These are phyloP conservation scores for Emys orbicularis DNA, from an alignment of 2,797 vertebrate genomes.

Conservation along the genomic window DNA sequence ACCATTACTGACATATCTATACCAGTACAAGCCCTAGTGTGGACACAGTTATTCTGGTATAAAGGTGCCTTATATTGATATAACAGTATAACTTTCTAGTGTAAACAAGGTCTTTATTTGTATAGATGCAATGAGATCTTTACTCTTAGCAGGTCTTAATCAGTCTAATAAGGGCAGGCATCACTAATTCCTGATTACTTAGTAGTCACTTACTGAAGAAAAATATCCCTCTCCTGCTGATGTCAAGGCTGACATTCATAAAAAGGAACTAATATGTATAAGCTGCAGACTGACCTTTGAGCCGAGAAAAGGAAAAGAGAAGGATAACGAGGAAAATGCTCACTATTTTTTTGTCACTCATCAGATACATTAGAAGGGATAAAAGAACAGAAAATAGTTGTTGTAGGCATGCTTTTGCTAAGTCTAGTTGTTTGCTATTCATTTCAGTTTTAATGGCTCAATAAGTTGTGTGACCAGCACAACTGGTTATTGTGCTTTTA, in stretches of 20 bases:
- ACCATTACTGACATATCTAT: background rate
- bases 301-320: background rate
- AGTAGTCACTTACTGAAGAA: background rate
- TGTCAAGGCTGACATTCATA: background rate
- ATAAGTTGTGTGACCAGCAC: background rate
- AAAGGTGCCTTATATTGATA: background rate
- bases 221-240: background rate
- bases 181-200: background rate
- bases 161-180: background rate
- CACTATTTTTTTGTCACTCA: background rate
- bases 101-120: background rate
- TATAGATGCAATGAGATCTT: background rate
- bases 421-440: background rate
- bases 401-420: background rate
- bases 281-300: background rate
- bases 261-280: conserved; percentile 13
- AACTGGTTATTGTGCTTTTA: background rate
- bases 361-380: conserved; percentile 6
- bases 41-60: background rate
- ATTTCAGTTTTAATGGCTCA: conserved; percentile 18
- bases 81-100: background rate
- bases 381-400: background rate
- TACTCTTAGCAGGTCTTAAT: background rate
- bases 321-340: background rate
- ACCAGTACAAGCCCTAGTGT: background rate